Evolutionary conservation across 1,140 invertebrate species (phyloP), one percentile per base, ranked within the genome.

Genomic region (Diuraphis noxia): DNA sequence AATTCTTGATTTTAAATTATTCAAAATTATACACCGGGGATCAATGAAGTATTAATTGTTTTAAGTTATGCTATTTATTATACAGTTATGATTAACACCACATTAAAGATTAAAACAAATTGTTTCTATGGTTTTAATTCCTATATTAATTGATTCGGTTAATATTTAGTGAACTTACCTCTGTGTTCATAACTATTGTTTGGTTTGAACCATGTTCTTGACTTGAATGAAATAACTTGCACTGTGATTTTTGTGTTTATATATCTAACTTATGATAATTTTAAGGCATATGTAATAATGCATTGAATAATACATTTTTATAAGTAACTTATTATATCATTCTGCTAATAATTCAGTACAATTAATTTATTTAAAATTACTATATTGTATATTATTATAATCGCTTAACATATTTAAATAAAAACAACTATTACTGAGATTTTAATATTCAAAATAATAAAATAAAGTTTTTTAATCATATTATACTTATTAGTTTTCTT

Each of bases 191-290:
- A n/a, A 38, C 36, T 91, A 82, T n/a, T 79, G 40, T n/a, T 30
- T 81, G 34, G n/a, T 49, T 49, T 91, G 41, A 81, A 49, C 25
- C 34, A 81, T 91, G 21, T 82, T 91, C 89, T 91, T 91, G 43
- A 91, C 77, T 49, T 49, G 34, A 79, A 82, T 49, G 23, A 52
- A 89, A 91, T 40, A 49, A 91, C 40, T 91, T 91, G 89, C 89
- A 91, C 89, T 91, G 89, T 91, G 89, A 91, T 91, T 91, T 90
- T 90, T 90, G 43, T 91, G 40, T 91, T 91, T 91, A 79, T 79
- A 46, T 36, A 41, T 87, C 36, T 88, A 36, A 38, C 49, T 87
- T 63, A 36, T 86, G 17, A 52, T 86, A 86, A 63, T 23, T 19
- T 40, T 88, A 88, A 88, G 36, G 10, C 40, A 81, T 81, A 81